phyloP scores from a whole-genome alignment of 1,140 invertebrate genomes.

The Trichogramma pretiosum region DNA sequence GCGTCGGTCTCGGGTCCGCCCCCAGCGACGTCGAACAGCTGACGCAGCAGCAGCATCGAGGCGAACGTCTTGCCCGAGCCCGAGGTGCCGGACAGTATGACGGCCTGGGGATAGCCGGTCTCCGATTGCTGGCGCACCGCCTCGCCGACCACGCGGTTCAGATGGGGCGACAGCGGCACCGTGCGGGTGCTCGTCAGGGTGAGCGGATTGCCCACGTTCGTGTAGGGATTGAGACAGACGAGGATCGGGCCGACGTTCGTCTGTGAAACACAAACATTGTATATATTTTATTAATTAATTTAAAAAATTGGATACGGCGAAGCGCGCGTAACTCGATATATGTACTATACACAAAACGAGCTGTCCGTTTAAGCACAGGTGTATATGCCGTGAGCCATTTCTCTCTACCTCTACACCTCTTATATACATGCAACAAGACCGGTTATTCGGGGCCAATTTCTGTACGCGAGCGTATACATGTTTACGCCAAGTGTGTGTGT shows the following conservation, averaged over 20 bases:
- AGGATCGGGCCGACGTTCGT: conserved; percentile 88
- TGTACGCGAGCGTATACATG: too few species aligned
- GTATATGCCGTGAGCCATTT: too few species aligned
- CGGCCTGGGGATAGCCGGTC: conserved; percentile 89
- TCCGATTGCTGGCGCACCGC: conserved; percentile 87
- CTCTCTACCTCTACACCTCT: too few species aligned
- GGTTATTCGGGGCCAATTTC: too few species aligned
- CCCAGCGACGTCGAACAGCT: conserved; percentile 86
- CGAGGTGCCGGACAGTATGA: conserved; percentile 73
- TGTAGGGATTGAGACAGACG: conserved; percentile 80
- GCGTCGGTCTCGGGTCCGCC: conserved; percentile 90
- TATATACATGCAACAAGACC: too few species aligned
- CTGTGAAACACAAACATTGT: conserved; percentile 43
- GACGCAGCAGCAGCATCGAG: conserved; percentile 81
- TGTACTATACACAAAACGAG: too few species aligned
- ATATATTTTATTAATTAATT: neutral
- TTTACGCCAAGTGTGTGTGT: too few species aligned
- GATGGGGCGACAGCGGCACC: conserved; percentile 59
- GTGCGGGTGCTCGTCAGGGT: conserved; percentile 77
- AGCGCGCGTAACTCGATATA: too few species aligned
- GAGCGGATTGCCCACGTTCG: conserved; percentile 75
- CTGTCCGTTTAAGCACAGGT: too few species aligned
- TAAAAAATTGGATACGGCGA: too few species aligned
- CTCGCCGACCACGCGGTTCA: conserved; percentile 81
- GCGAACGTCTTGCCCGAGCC: conserved; percentile 93